A percentile compares a stretch with the other conserved stretches of the same genome.
These are phyloP conservation scores for Pitangus sulphuratus DNA, from an alignment of 2,797 vertebrate species.

Conservation along the genomic window DNA sequence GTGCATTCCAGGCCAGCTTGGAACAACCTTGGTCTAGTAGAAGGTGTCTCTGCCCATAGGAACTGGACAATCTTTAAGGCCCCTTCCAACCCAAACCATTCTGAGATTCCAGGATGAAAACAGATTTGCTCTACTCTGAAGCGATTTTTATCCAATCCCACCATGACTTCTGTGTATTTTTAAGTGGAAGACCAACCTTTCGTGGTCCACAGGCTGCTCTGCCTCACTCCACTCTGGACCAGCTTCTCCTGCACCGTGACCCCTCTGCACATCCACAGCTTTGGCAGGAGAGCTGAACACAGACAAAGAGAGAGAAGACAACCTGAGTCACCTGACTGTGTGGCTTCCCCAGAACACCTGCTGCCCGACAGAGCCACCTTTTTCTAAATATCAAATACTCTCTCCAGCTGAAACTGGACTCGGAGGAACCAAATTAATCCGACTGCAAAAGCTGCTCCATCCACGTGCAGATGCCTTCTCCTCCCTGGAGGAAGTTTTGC, in stretches of 20 bases:
- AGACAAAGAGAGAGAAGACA: background rate
- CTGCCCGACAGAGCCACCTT: accelerated
- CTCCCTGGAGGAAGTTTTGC: background rate
- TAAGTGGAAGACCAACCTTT: background rate
- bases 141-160: background rate
- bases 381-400: background rate
- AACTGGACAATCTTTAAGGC: background rate
- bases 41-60: background rate
- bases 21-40: accelerated
- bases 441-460: background rate
- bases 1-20: background rate
- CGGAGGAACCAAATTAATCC: background rate
- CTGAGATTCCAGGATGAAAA: background rate
- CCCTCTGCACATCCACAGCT: background rate
- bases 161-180: accelerated
- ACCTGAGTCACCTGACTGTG: accelerated
- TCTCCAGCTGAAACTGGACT: background rate
- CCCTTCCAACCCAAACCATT: background rate
- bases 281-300: background rate
- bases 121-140: background rate
- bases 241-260: background rate
- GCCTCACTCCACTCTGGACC: accelerated
- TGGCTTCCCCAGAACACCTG: accelerated
- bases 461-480: accelerated
- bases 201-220: background rate